Evolutionary conservation across 2,113 vertebrate species (phyloP).

Genomic region (Oophaga pumilio): DNA sequence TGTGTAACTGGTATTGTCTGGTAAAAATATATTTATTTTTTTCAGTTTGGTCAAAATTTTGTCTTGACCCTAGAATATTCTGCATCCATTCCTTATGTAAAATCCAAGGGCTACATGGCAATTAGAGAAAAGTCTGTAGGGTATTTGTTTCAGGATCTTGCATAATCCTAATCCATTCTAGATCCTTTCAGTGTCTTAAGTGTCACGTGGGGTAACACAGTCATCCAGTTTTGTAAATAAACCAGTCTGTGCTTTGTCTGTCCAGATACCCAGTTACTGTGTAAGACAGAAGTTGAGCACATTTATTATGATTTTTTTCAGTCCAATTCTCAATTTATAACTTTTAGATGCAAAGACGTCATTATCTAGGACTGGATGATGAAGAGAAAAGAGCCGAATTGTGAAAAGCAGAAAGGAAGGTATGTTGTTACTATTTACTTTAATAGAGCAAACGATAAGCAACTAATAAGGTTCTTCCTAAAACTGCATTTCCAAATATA

Average conservation of each 20-base stretch:
- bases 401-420: not conserved
- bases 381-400: not conserved
- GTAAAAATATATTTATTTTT: not conserved
- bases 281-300: not conserved
- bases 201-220: conserved; percentile 39
- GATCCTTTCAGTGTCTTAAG: conserved; percentile 55
- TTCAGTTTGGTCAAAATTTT: not conserved
- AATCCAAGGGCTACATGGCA: not conserved
- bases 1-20: not conserved
- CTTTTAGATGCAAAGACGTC: not conserved
- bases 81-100: not conserved
- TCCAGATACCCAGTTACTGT: not conserved
- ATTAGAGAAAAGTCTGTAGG: conserved; percentile 35
- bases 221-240: conserved; percentile 43
- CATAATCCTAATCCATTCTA: conserved; percentile 57
- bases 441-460: not conserved
- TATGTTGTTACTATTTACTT: conserved; percentile 2
- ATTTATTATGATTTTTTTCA: not conserved
- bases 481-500: not conserved
- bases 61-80: not conserved
- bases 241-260: conserved; percentile 1
- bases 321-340: not conserved
- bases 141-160: conserved; percentile 53
- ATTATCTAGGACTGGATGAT: not conserved
- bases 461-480: no score